Evolutionary conservation across 2,113 vertebrate genomes (phyloP), one percentile per base, ranked within the genome.

Genomic region (Amia ocellicauda): DNA sequence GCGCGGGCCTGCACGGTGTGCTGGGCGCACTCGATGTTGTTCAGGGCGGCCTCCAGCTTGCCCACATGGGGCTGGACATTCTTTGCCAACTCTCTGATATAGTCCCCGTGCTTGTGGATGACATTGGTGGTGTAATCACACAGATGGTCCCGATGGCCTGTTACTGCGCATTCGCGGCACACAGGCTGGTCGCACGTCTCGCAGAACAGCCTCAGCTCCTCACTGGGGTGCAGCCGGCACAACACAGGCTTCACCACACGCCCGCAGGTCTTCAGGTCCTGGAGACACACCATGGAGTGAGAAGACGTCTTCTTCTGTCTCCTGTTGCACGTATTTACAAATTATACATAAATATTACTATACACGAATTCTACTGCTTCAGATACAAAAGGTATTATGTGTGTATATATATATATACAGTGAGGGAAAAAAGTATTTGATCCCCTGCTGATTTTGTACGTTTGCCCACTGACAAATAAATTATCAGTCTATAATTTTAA

Each of bases 171-270:
- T 4, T 94, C 88, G 61, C 76, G 76, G 73, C 94, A 98, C 60
- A 94, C 85, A 0, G 92, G 87, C 11, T 75, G 80, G 78, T 94
- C 92, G 1, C 95, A 96, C 42, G 84, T 79, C 81, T 92, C 90
- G 0, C 96, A 98, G 85, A 94, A 98, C 68, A 95, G 87, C 7
- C 82, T 80, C 4, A 98, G 83, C 76, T 94, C 91, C 86, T 97
- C 92, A 0, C 85, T 77, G 0, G 91, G 88, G 71, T 97, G 95
- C 7, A 83, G 58, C 8, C 78, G 64, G 74, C 96, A 98, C 67
- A 89, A 80, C 22, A 93, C 78, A 19, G 88, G 86, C 7, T 90
- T 90, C 55, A 80, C 67, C 0, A 91, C 58, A 1, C 69, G 82
- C 28, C 83, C 90, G 31, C 78, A 74, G 3, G 84, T 77, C 71